Evolutionary conservation across 2,797 vertebrate species (phyloP).

Genomic region (Dryobates pubescens): DNA sequence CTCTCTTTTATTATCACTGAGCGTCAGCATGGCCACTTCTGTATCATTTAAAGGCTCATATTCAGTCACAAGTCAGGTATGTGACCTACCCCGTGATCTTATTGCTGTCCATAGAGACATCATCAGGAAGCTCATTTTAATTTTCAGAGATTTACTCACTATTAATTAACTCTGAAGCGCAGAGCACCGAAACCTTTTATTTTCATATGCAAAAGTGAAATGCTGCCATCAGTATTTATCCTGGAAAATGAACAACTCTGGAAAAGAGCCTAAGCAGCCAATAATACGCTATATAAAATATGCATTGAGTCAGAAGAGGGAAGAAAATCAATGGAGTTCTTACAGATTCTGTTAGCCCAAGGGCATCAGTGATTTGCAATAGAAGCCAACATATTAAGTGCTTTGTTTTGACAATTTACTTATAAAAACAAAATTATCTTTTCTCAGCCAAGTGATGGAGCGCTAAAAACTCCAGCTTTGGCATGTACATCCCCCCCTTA

Average conservation of each 20-base stretch:
- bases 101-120: not conserved
- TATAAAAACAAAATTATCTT: slow-evolving; percentile 43
- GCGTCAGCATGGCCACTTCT: not conserved
- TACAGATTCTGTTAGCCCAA: slow-evolving; percentile 47
- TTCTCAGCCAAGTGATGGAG: not conserved
- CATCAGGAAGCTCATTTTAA: not conserved
- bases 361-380: slow-evolving; percentile 10
- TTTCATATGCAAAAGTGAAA: slow-evolving; percentile 5
- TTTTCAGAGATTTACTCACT: not conserved
- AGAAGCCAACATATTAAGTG: slow-evolving; percentile 19
- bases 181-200: not conserved
- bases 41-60: not conserved
- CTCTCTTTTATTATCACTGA: not conserved
- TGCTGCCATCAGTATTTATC: not conserved
- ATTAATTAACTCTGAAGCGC: slow-evolving; percentile 17
- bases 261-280: not conserved
- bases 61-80: not conserved
- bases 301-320: slow-evolving; percentile 15
- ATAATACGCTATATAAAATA: slow-evolving; percentile 37
- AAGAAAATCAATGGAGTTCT: slow-evolving; percentile 49
- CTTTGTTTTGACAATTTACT: slow-evolving; percentile 63
- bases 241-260: slow-evolving; percentile 12
- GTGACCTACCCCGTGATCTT: not conserved
- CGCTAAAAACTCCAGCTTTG: not conserved
- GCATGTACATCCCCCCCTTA: not conserved